Evolutionary conservation across 2,113 vertebrate species (phyloP), one percentile per base, ranked within the genome.

Genomic region (Pluvialis apricaria): DNA sequence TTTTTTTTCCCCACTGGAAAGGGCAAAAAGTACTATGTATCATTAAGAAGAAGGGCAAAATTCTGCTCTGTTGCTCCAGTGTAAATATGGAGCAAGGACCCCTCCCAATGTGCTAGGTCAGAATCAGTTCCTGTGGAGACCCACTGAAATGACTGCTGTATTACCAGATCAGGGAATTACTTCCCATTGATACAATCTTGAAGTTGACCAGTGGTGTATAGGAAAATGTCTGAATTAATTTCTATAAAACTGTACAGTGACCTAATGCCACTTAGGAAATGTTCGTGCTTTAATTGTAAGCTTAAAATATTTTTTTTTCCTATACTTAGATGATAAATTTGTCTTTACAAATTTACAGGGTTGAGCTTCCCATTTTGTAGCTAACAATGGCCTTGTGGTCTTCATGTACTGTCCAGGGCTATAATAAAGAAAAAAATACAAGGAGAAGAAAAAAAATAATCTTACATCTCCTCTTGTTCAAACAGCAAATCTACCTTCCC

Each of bases 121-220:
- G 75, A 28, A 29, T 55, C 16, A 34, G 19, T 57, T 71, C 42
- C n/a, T 68, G 22, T 70, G 36, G 16, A 89, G 22, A 19, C 31
- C 8, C 34, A 40, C 4, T 0, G 0, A 52, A 73, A 26, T 32
- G 31, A 45, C 45, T 78, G 16, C 0, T 1, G 5, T 55, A 78
- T 19, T 57, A 55, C 12, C 11, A 49, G 64, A 32, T 42, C 13
- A 64, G 42, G 17, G 40, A 68, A 49, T 45, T 11, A 12, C 26
- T 20, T 81, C n/a, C 26, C 10, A 10, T 11, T 62, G n/a, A 32
- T 45, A 38, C 13, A 75, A 6, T 45, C 18, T 19, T 55, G 57
- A 73, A 73, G 14, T 61, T 88, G 81, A 38, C 22, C 34, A 29
- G 44, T 26, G 65, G 3, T 52, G 6, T 47, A 25, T 11, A 82